phyloP scores from a whole-genome alignment of 2,113 vertebrate species.

The Chaetorhynchus papuensis region DNA sequence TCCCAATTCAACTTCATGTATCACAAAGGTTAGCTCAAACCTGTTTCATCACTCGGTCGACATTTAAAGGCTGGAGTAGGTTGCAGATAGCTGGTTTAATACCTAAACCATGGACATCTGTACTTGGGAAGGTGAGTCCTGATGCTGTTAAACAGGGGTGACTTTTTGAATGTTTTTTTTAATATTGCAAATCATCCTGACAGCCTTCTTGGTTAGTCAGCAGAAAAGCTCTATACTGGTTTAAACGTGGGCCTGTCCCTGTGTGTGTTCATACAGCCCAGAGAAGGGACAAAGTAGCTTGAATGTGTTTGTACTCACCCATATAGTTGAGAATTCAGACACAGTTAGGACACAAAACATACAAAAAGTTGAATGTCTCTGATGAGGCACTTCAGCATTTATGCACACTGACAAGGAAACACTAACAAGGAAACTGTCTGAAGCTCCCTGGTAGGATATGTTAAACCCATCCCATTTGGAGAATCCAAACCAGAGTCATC shows the following conservation, averaged over 20 bases:
- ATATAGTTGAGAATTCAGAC: not conserved
- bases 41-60: accelerated
- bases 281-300: not conserved
- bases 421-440: not conserved
- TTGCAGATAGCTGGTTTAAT: not conserved
- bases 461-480: not conserved
- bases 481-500: not conserved
- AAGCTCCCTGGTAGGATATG: not conserved
- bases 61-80: accelerated
- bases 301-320: not conserved
- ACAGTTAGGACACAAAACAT: not conserved
- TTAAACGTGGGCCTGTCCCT: not conserved
- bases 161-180: not conserved
- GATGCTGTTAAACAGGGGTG: not conserved
- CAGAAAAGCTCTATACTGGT: not conserved
- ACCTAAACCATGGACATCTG: not conserved
- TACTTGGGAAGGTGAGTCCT: not conserved
- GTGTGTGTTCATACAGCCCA: not conserved
- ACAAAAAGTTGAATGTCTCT: not conserved
- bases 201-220: not conserved
- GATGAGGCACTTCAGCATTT: not conserved
- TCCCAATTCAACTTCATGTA: not conserved
- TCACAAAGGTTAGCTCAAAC: not conserved
- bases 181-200: not conserved
- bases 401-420: not conserved